Evolutionary conservation across 2,113 vertebrate genomes (phyloP).

Genomic region (Myiagra hebetior): DNA sequence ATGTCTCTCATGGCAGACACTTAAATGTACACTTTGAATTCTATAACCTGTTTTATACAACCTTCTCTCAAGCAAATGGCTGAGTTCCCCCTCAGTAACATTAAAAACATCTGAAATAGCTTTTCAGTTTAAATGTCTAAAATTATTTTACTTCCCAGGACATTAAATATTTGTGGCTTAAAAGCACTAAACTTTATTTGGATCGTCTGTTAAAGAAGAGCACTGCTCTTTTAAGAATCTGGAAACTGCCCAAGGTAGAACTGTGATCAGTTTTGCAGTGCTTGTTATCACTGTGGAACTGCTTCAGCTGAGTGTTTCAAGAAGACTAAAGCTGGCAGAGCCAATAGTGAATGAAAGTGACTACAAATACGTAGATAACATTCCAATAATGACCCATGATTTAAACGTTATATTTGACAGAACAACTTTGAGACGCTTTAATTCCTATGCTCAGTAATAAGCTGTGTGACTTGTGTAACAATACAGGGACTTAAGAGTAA

Average conservation of each 20-base stretch:
- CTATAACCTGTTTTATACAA: background rate
- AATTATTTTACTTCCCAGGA: background rate
- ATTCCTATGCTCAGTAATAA: background rate
- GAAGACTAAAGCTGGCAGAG: background rate
- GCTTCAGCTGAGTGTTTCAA: background rate
- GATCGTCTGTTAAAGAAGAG: background rate
- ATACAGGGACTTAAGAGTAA: background rate
- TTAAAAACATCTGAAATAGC: background rate
- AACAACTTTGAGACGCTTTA: background rate
- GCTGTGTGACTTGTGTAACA: background rate
- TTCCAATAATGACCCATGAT: background rate
- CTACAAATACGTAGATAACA: background rate
- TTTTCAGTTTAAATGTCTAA: background rate
- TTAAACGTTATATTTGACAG: background rate
- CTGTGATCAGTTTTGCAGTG: background rate
- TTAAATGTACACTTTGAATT: background rate
- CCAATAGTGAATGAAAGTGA: background rate
- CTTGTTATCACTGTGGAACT: background rate
- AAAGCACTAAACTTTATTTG: background rate
- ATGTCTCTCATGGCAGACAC: background rate
- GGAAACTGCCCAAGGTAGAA: background rate
- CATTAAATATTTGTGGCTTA: background rate
- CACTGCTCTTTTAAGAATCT: background rate
- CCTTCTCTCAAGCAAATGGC: background rate
- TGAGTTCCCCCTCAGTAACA: background rate